These are phyloP conservation scores for Seriola dumerili DNA, from an alignment of 2,113 vertebrate genomes.

Conservation along the genomic window DNA sequence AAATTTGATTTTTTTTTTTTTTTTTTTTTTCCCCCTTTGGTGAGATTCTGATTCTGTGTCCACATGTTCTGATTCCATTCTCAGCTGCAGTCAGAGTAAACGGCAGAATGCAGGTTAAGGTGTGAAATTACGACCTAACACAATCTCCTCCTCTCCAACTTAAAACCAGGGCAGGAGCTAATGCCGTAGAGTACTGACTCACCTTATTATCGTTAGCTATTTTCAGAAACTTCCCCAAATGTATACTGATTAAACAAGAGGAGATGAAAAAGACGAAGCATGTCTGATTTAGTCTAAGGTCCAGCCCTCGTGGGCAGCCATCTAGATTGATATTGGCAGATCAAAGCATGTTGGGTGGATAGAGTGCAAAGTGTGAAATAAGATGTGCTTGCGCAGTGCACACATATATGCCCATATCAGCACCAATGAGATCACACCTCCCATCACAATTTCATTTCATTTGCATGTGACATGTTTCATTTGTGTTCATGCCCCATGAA, in stretches of 20 bases:
- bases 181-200: conserved; percentile 41
- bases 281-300: conserved; percentile 20
- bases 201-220: conserved; percentile 62
- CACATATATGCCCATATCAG: conserved; percentile 7
- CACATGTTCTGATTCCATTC: conserved; percentile 52
- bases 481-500: conserved; percentile 41
- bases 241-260: conserved; percentile 42
- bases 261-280: conserved; percentile 52
- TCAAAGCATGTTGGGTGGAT: conserved; percentile 64
- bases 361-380: conserved; percentile 37
- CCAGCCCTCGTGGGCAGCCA: conserved; percentile 13
- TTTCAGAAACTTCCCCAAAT: conserved; percentile 59
- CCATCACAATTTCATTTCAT: conserved; percentile 38
- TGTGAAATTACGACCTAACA: conserved; percentile 72
- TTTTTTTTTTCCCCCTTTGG: conserved; percentile 1
- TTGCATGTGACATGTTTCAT: conserved; percentile 53
- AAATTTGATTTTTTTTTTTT: conserved; percentile 18
- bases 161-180: conserved; percentile 45
- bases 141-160: conserved; percentile 48
- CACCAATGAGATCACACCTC: conserved; percentile 30
- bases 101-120: conserved; percentile 48
- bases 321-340: conserved; percentile 61
- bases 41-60: conserved; percentile 41
- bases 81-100: conserved; percentile 47
- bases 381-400: conserved; percentile 21